Percentiles rank a stretch among this genome's conserved stretches.
Evolutionary conservation across 64 coral and sea anemone species (phyloP).

Genomic region (Orbicella faveolata): DNA sequence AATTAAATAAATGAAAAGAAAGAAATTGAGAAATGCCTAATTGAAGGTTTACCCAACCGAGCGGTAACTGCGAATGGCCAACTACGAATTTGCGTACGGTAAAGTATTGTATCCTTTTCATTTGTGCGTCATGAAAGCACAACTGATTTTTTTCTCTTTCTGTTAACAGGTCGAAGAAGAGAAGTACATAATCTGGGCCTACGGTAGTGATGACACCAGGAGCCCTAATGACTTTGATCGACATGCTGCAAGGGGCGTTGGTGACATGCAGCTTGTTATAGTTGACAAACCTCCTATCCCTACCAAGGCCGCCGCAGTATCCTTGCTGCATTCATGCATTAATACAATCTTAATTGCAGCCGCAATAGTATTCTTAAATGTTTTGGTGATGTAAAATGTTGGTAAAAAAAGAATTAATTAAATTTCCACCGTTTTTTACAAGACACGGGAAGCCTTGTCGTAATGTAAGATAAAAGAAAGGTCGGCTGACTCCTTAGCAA

Average conservation of each 20-base stretch:
- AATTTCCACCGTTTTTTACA: neutral
- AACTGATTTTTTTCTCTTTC: neutral
- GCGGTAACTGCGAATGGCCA: too few relatives aligned
- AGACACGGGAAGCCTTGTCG: too few relatives aligned
- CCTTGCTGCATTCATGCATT: neutral
- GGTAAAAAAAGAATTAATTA: neutral
- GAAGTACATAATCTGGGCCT: constrained; percentile 10
- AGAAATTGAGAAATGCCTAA: too few relatives aligned
- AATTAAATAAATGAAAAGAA: too few relatives aligned
- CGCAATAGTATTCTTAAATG: neutral
- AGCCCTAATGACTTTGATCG: neutral
- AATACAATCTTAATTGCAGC: neutral
- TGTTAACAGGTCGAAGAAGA: neutral
- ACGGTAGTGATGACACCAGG: neutral
- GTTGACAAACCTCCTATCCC: neutral
- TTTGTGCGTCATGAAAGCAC: too few relatives aligned
- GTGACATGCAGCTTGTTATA: neutral
- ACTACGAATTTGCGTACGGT: too few relatives aligned
- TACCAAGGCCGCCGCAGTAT: neutral
- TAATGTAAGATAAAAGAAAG: too few relatives aligned
- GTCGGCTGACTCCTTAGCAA: too few relatives aligned
- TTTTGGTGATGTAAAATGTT: neutral
- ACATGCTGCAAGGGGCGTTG: neutral
- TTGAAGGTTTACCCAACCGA: too few relatives aligned
- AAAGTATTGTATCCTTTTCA: too few relatives aligned